Evolutionary conservation across 1,140 invertebrate species (phyloP), one percentile per base, ranked within the genome.

Genomic region (Drosophila littoralis): DNA sequence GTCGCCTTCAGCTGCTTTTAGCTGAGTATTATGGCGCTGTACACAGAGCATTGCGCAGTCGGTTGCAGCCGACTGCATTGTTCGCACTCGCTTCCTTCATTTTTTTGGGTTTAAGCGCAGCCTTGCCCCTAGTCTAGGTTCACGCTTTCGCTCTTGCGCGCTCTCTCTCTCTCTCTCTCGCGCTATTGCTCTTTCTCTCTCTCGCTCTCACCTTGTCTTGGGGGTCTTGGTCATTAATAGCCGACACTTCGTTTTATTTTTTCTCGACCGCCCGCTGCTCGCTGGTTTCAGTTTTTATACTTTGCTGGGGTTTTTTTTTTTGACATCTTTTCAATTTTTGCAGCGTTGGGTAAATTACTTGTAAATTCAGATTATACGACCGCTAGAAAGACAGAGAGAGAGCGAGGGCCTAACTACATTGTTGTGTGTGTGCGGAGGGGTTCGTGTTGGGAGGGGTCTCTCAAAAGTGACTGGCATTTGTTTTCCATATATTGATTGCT

Each of bases 401-500:
- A n/a, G 22, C 7, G 45, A 50, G 54, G 13, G 12, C 82, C 81
- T 86, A 85, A 81, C 78, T 78, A 85, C 75, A 86, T 85, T 65
- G 60, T 66, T 74, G 22, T 28, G 22, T 74, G 61, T 54, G 58
- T 48, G 77, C 52, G 61, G 72, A 57, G 77, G 61, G 51, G 40
- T 22, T 22, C 22, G 22, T 15, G 12, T 8, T 8, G 9, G 33
- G 33, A 3, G 7, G 8, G 33, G 13, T 0, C 12, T 4, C 33
- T 33, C 43, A 73, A 59, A 72, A 79, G 79, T 88, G 82, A 88
- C 79, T 88, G 83, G 79, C 83, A 79, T 88, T 86, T 88, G 81
- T 88, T 88, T 79, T 88, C 79, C 79, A 86, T 82, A 86, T 86
- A 86, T 86, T 86, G 83, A 86, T 86, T 86, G 83, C 79, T 86